Evolutionary conservation across 2,797 vertebrate species (phyloP).

Genomic region (Cirrhinus molitorella): DNA sequence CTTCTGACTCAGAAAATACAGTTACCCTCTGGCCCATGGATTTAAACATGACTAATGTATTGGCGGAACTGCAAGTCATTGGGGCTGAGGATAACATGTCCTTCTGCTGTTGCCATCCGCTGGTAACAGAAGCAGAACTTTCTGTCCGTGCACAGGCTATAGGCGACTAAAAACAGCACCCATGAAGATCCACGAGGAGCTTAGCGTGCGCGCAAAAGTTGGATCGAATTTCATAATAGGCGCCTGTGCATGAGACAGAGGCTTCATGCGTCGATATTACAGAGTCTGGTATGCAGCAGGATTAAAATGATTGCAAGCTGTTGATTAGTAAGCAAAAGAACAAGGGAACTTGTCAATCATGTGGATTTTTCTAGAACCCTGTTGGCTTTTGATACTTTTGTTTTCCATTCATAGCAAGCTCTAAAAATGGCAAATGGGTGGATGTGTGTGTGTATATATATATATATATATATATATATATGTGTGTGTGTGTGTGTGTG

Average conservation of each 20-base stretch:
- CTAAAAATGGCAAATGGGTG: slow-evolving; percentile 1
- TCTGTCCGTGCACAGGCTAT: slow-evolving; percentile 22
- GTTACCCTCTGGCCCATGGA: slow-evolving; percentile 23
- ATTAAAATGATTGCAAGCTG: slow-evolving; percentile 41
- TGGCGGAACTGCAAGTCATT: slow-evolving; percentile 47
- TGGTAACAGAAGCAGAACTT: slow-evolving; percentile 66
- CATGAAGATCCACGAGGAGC: slow-evolving; percentile 70
- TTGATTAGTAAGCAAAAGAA: slow-evolving; percentile 35
- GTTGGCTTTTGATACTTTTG: slow-evolving; percentile 16
- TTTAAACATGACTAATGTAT: slow-evolving; percentile 33
- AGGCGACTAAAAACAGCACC: slow-evolving; percentile 76
- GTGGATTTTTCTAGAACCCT: neutral
- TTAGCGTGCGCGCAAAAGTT: slow-evolving; percentile 59
- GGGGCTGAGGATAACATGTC: slow-evolving; percentile 55
- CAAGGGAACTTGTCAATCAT: slow-evolving; percentile 30
- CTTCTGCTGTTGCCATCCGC: slow-evolving; percentile 61
- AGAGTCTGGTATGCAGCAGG: slow-evolving; percentile 53
- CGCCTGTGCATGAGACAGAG: slow-evolving; percentile 62
- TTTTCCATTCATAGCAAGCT: neutral
- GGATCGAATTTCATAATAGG: slow-evolving; percentile 80
- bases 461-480: no score
- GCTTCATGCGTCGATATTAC: slow-evolving; percentile 49
- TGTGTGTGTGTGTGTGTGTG: no score
- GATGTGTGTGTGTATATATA: no score
- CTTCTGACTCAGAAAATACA: slow-evolving; percentile 4